Base-by-base conservation (phyloP, 2,888 invertebrate species). In the Scaptomyza parva region DNA sequence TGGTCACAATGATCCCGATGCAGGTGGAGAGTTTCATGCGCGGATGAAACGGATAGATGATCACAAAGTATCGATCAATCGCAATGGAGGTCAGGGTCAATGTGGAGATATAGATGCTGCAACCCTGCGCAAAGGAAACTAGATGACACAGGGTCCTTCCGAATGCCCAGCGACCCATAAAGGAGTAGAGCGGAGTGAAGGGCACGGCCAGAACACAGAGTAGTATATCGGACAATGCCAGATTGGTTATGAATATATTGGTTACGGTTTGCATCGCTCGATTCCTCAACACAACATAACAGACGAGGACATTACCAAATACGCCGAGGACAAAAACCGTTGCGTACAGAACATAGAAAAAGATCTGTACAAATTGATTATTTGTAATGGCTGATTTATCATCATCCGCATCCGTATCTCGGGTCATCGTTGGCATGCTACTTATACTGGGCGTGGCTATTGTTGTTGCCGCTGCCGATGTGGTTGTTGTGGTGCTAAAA, bases 211-310 rank as follows among this genome's bases (percentile, higher is more conserved):
- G 94, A 12, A 96, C 94, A 91, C 98, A 98, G 74, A 99, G 94
- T 44, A 99, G 92, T 47, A 99, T 97, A 91, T 99, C 99, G 8
- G 98, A 97, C 30, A 99, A 93, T 0, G 99, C 99, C 83, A 99
- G 93, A 91, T 99, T 99, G 40, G 97, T 97, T 89, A 99, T 99
- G 92, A 99, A 99, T 52, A 98, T 94, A 91, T 99, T 99, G 3
- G 99, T 99, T 35, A 99, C 99, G 0, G 98, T 98, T 90, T 98
- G 98, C 99, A 99, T 99, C 26, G 97, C 96, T 78, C 95, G 95
- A 92, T 98, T 99, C 28, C 97, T 93, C 33, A 96, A 94, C 6
- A 99, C 98, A 14, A 99, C 98, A 89, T 96, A 98, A 88, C 98
- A 97, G 20, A 99, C 99, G 17, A 99, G 92, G 0, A 95, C 93